phyloP scores from a whole-genome alignment of 2,113 vertebrate species.

The Coptodon rendalli region DNA sequence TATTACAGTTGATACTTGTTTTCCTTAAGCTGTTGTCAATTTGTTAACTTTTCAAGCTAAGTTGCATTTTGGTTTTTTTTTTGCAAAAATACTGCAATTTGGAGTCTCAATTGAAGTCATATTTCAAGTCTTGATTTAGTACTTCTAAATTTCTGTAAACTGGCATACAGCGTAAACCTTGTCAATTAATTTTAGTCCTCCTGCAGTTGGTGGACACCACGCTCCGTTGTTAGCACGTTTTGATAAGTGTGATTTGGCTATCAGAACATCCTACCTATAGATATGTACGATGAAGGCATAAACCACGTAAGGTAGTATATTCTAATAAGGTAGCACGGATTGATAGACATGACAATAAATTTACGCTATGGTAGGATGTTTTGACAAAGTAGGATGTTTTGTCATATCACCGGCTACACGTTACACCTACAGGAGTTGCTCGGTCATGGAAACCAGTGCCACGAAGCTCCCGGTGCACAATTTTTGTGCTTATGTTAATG shows the following conservation, averaged over 20 bases:
- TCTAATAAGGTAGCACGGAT: background rate
- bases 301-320: background rate
- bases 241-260: background rate
- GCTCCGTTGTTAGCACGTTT: background rate
- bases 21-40: background rate
- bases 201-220: background rate
- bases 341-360: background rate
- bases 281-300: background rate
- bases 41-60: background rate
- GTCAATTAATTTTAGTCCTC: background rate
- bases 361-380: background rate
- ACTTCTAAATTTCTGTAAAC: background rate
- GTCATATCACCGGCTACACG: background rate
- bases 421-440: background rate
- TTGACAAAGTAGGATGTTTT: background rate
- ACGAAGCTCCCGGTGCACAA: background rate
- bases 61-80: fast-evolving
- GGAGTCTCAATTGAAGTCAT: background rate
- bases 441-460: background rate
- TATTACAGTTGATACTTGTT: background rate
- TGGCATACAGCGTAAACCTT: background rate
- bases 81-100: background rate
- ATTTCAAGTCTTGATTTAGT: background rate
- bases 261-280: background rate
- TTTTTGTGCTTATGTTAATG: background rate